Evolutionary conservation across 2,888 invertebrate species (phyloP).

Genomic region (Archips xylosteana): DNA sequence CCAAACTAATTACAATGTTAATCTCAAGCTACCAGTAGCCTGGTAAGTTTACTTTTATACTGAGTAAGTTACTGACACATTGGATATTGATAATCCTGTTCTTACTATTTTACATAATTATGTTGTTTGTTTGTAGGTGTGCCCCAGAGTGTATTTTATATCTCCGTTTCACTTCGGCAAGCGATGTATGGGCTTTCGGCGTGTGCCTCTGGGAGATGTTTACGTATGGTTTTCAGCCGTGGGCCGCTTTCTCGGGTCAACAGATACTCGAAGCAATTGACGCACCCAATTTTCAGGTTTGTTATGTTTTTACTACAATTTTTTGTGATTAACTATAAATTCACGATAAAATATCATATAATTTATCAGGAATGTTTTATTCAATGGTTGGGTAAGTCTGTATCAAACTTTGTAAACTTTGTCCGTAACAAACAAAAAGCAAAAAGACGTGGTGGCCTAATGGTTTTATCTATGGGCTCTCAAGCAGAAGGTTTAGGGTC

Average conservation of each 20-base stretch:
- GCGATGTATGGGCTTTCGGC: slow-evolving; percentile 99
- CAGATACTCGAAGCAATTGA: slow-evolving; percentile 98
- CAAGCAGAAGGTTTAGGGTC: too few relatives aligned
- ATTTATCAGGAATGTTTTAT: too few relatives aligned
- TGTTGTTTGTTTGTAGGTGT: slow-evolving; percentile 86
- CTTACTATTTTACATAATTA: not conserved
- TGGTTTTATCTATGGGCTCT: too few relatives aligned
- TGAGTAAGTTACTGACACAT: not conserved
- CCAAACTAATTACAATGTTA: slow-evolving; percentile 98
- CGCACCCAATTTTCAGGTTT: slow-evolving; percentile 93
- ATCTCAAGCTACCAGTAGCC: slow-evolving; percentile 98
- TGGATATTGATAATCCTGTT: not conserved
- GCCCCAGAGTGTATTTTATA: slow-evolving; percentile 99
- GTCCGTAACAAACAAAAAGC: too few relatives aligned
- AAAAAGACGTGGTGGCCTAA: too few relatives aligned
- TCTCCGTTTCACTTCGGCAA: slow-evolving; percentile 97
- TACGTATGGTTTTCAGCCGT: slow-evolving; percentile 99
- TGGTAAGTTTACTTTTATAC: slow-evolving; percentile 87
- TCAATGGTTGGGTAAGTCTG: too few relatives aligned
- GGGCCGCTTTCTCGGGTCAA: slow-evolving; percentile 97
- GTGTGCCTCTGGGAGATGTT: slow-evolving; percentile 99
- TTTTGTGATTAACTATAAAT: not conserved
- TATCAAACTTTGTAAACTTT: too few relatives aligned
- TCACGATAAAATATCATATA: not conserved
- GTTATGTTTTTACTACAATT: not conserved